Percentiles rank a stretch among this genome's conserved stretches.
Conservation (phyloP, 2,888 invertebrate genomes). For the Polydesmus complanatus region DNA sequence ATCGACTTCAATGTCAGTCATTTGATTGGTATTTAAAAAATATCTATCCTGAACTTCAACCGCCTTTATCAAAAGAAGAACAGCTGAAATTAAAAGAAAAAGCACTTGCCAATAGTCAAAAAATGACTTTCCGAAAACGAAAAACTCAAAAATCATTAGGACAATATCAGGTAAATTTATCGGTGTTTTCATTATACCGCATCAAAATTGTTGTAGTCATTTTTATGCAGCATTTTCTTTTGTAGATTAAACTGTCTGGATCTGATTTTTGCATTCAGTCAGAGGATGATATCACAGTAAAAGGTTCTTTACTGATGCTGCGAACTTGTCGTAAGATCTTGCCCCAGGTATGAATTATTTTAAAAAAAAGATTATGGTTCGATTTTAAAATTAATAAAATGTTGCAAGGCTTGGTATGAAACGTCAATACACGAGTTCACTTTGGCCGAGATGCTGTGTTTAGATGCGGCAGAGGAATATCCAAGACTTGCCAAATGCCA, state of each 20-base stretch:
- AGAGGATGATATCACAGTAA: conserved; percentile 58
- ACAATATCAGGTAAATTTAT: conserved; percentile 26
- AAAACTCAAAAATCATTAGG: conserved; percentile 35
- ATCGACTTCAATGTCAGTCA: conserved; percentile 58
- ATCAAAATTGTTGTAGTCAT: background rate
- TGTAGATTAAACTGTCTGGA: conserved; percentile 52
- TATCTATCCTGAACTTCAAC: conserved; percentile 64
- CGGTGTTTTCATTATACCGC: background rate
- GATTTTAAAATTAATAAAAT: no score
- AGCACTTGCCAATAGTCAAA: conserved; percentile 29
- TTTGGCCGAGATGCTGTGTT: conserved; percentile 64
- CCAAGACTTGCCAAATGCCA: conserved; percentile 81
- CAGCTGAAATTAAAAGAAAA: conserved; percentile 33
- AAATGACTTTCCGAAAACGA: conserved; percentile 69
- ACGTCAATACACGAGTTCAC: conserved; percentile 70
- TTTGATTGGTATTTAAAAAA: conserved; percentile 79
- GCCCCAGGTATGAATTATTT: conserved; percentile 25
- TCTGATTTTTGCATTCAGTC: conserved; percentile 65
- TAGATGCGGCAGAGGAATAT: conserved; percentile 55
- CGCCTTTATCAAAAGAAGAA: conserved; percentile 41
- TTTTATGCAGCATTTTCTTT: background rate
- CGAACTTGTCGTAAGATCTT: conserved; percentile 42
- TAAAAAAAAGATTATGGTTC: background rate
- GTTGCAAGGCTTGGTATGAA: conserved; percentile 76
- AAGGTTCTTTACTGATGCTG: conserved; percentile 57